Percentiles rank a stretch among this genome's conserved stretches.
Evolutionary conservation across 2,888 invertebrate genomes (phyloP).

Genomic region (Entomobrya multifasciata): DNA sequence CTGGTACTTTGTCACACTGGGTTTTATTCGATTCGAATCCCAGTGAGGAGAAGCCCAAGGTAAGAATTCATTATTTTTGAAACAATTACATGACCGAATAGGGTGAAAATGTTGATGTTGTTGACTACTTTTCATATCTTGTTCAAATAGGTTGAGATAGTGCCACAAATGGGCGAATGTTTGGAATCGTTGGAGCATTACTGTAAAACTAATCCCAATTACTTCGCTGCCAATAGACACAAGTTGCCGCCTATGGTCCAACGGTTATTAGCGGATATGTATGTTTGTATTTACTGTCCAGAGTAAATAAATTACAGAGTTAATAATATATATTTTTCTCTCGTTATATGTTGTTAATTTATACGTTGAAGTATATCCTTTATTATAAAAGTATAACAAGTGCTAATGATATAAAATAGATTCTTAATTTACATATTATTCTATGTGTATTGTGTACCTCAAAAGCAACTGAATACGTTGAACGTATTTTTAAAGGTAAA

Average conservation of each 20-base stretch:
- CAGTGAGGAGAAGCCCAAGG: slow-evolving; percentile 74
- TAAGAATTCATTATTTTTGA: background rate
- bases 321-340: background rate
- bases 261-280: slow-evolving; percentile 73
- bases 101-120: background rate
- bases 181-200: slow-evolving; percentile 70
- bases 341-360: no score
- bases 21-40: slow-evolving; percentile 96
- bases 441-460: background rate
- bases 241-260: slow-evolving; percentile 73
- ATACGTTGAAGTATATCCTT: no score
- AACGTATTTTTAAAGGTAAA: background rate
- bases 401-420: background rate
- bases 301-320: slow-evolving; percentile 17
- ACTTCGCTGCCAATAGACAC: slow-evolving; percentile 66
- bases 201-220: slow-evolving; percentile 64
- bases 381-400: background rate
- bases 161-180: slow-evolving; percentile 76
- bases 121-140: background rate
- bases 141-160: slow-evolving; percentile 70
- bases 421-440: background rate
- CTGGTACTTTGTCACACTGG: slow-evolving; percentile 95
- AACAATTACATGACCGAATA: no score
- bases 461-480: background rate
- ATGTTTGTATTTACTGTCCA: slow-evolving; percentile 75